Evolutionary conservation across 2,113 vertebrate species (phyloP), one percentile per base, ranked within the genome.

Genomic region (Morphnarchus princeps): DNA sequence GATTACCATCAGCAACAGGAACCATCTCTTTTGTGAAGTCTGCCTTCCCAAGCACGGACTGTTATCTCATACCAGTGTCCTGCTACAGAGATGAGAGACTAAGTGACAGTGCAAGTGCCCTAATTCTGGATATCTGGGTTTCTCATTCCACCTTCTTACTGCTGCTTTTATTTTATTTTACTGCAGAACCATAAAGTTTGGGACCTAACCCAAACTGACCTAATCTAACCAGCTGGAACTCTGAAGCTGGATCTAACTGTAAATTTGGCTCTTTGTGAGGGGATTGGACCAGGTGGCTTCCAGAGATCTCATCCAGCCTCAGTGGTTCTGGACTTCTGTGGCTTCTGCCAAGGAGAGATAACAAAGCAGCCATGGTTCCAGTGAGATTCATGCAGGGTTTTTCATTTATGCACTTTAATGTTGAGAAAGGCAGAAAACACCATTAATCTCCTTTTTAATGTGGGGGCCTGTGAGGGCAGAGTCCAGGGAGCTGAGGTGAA

Each of bases 311-410:
- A 1, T 57, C 17, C 19, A 80, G 5, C 49, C 24, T 76, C 20
- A 28, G 24, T 29, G 31, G 13, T 61, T 71, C 59, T 73, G 21
- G 54, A 55, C 6, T 55, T 72, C 11, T 31, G 28, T 61, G 77
- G 61, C 25, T 79, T 50, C 22, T n/a, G 24, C 40, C 5, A 6
- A 83, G 59, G 20, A 77, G 38, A 55, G 22, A 32, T 31, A 67
- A 57, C 36, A 83, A 62, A 91, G 28, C 61, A 88, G 34, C 29
- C 0, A 1, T 32, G 49, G 18, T 62, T 69, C 42, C 29, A 45
- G 28, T 72, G 52, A 73, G n/a, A 43, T 43, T 49, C 1, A 0
- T 31, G 19, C 7, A 49, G 31, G 0, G 0, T 55, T 90, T 72
- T 61, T 87, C 32, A 8, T 34, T 55, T 50, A 19, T 28, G 24